These are phyloP conservation scores for Scaptomyza polygonia DNA, from an alignment of 2,888 invertebrate genomes.

Conservation along the genomic window DNA sequence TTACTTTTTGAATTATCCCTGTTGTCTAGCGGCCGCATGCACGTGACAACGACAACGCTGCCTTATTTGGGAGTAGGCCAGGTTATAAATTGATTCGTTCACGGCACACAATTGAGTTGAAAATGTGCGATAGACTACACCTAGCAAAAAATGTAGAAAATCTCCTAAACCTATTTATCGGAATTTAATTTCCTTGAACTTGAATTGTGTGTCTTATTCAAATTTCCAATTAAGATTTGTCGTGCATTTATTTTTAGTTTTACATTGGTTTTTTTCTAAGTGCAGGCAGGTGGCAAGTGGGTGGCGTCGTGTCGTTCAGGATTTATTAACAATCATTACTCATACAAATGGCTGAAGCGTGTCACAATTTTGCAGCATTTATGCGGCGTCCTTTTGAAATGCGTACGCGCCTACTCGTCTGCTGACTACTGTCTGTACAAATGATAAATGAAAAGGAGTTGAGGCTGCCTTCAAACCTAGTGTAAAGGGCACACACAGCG, in stretches of 20 bases:
- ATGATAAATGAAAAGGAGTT: conserved; percentile 78
- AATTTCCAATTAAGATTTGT: neutral
- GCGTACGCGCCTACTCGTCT: conserved; percentile 42
- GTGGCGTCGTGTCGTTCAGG: conserved; percentile 35
- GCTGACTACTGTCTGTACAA: conserved; percentile 43
- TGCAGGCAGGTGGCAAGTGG: conserved; percentile 39
- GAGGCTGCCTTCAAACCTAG: conserved; percentile 9
- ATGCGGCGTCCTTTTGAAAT: conserved; percentile 74
- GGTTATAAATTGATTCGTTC: conserved; percentile 81
- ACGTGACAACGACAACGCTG: conserved; percentile 67
- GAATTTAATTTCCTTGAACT: too few relatives aligned
- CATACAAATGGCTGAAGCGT: conserved; percentile 82
- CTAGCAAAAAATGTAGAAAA: neutral
- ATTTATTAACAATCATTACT: conserved; percentile 81
- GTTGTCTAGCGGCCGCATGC: conserved; percentile 56
- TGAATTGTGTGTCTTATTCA: too few relatives aligned
- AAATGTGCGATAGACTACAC: conserved; percentile 55
- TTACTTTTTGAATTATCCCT: conserved; percentile 26
- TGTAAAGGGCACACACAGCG: neutral
- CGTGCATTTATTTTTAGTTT: too few relatives aligned
- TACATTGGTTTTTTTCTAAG: neutral
- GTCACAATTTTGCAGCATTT: conserved; percentile 79
- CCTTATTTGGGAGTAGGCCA: conserved; percentile 31
- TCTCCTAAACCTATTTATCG: too few relatives aligned
- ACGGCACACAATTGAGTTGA: conserved; percentile 77